Conservation (phyloP, 2,888 invertebrate genomes). For the Apoderus coryli region DNA sequence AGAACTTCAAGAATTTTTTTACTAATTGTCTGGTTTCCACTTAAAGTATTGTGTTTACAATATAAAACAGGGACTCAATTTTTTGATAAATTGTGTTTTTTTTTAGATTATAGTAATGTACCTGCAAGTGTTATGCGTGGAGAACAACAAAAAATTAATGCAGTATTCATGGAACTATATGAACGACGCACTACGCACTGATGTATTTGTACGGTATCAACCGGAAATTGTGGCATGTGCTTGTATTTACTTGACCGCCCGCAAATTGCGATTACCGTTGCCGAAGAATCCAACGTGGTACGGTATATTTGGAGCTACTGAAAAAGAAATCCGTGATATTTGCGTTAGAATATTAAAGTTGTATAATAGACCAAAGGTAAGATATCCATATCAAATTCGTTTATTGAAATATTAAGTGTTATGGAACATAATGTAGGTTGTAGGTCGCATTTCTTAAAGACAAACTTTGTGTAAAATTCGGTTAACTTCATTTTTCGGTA, state of each 20-base stretch:
- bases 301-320: constrained; percentile 68
- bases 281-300: constrained; percentile 87
- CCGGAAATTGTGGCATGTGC: constrained; percentile 98
- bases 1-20: too few relatives aligned
- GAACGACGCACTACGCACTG: constrained; percentile 96
- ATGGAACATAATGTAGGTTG: too few relatives aligned
- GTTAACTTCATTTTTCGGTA: too few relatives aligned
- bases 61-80: too few relatives aligned
- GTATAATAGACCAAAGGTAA: constrained; percentile 70
- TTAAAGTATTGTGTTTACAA: too few relatives aligned
- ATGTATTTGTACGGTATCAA: constrained; percentile 84
- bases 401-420: too few relatives aligned
- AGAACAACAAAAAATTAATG: constrained; percentile 77
- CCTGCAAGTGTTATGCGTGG: constrained; percentile 79
- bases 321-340: constrained; percentile 72
- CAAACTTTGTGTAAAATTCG: too few relatives aligned
- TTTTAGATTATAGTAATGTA: constrained; percentile 78
- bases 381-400: too few relatives aligned
- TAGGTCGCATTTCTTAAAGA: too few relatives aligned
- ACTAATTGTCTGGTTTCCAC: too few relatives aligned
- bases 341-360: constrained; percentile 68
- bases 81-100: too few relatives aligned
- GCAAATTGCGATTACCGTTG: constrained; percentile 71
- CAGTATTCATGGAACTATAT: constrained; percentile 99
- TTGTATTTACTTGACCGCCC: constrained; percentile 92